phyloP scores from a whole-genome alignment of 1,140 invertebrate species.

The Drosophila prosaltans region DNA sequence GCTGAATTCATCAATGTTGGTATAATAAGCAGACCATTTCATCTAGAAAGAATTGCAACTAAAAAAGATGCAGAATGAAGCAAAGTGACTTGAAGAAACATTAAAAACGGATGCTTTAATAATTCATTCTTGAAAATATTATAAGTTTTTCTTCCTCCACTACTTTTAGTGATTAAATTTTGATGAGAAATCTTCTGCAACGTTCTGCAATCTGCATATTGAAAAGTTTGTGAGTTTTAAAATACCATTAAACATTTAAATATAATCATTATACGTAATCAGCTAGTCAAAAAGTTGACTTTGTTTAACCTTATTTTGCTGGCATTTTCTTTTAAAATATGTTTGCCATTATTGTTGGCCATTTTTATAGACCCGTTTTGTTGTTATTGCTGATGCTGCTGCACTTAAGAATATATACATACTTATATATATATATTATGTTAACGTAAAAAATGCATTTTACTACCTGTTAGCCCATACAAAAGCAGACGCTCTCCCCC shows the following conservation, averaged over 20 bases:
- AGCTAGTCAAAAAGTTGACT: constrained; percentile 1
- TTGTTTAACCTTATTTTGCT: background rate
- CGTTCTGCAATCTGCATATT: too few species aligned
- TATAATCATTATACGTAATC: background rate
- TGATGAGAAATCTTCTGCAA: too few species aligned
- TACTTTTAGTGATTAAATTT: too few species aligned
- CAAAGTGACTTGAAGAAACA: too few species aligned
- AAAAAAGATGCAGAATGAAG: too few species aligned
- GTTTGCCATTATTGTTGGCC: constrained; percentile 21
- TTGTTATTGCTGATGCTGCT: constrained; percentile 38
- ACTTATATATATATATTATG: constrained; percentile 28
- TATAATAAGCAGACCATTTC: too few species aligned
- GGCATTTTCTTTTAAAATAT: background rate
- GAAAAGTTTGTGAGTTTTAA: too few species aligned
- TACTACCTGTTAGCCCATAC: constrained; percentile 44
- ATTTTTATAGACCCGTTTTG: constrained; percentile 54
- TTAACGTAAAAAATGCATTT: constrained; percentile 51
- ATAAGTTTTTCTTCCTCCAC: background rate
- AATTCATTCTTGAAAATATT: background rate
- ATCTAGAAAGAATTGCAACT: too few species aligned
- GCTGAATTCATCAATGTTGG: background rate
- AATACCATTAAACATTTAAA: too few species aligned
- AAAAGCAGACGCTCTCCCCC: background rate
- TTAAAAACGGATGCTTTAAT: too few species aligned
- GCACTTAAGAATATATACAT: constrained; percentile 62